Evolutionary conservation across 2,113 vertebrate species (phyloP).

Genomic region (Castor canadensis): DNA sequence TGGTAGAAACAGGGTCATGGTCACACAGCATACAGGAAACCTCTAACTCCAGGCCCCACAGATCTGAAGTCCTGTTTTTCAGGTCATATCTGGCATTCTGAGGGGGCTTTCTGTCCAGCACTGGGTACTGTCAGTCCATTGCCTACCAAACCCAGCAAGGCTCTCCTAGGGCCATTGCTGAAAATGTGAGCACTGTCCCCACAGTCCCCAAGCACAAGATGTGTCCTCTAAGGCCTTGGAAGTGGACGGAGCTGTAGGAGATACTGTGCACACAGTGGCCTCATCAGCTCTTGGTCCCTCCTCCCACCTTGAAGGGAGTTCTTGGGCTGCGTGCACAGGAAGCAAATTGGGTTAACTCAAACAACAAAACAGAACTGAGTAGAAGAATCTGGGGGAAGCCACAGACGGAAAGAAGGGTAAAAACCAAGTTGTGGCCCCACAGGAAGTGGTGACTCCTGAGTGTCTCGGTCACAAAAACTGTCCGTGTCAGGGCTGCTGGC

Average conservation of each 20-base stretch:
- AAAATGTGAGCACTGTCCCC: fast-evolving
- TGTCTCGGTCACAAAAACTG: background rate
- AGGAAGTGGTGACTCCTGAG: background rate
- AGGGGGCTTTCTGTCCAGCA: background rate
- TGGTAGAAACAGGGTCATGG: background rate
- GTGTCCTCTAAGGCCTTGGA: background rate
- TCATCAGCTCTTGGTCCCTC: background rate
- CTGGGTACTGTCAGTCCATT: fast-evolving
- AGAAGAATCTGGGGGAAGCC: background rate
- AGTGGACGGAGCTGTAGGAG: background rate
- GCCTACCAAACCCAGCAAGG: background rate
- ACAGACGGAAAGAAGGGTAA: background rate
- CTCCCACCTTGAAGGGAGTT: fast-evolving
- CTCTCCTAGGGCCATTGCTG: fast-evolving
- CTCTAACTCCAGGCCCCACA: background rate
- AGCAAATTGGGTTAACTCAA: background rate
- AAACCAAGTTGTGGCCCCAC: background rate
- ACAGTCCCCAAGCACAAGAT: background rate
- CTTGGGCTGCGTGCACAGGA: background rate
- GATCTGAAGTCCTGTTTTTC: background rate
- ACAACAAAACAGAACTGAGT: background rate
- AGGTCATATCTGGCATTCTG: background rate
- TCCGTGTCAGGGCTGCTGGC: background rate
- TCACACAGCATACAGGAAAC: background rate
- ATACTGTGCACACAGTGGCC: background rate